Conservation (phyloP, 2,113 vertebrate genomes). For the Jaculus jaculus region DNA sequence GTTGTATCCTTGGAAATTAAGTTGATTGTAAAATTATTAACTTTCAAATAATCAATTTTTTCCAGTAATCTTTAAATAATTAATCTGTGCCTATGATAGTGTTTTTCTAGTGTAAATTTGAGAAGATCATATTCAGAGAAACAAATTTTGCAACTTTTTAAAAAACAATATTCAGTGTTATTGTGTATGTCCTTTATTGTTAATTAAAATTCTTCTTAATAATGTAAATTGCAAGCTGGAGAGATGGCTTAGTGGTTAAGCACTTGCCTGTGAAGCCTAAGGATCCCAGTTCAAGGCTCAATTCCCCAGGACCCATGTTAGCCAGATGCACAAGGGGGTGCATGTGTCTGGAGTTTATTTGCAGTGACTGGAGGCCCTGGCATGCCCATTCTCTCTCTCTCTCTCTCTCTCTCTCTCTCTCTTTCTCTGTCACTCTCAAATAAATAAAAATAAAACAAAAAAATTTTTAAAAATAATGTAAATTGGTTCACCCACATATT, state of each 20-base stretch:
- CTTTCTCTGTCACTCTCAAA: too few relatives aligned
- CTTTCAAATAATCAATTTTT: not conserved
- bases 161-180: not conserved
- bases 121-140: not conserved
- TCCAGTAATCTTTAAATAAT: not conserved
- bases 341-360: too few relatives aligned
- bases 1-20: not conserved
- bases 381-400: too few relatives aligned
- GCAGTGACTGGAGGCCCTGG: too few relatives aligned
- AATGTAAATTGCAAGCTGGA: not conserved
- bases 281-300: too few relatives aligned
- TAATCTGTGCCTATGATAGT: not conserved
- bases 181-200: not conserved
- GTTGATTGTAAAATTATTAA: not conserved
- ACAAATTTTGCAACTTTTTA: not conserved
- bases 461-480: too few relatives aligned
- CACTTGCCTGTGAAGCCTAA: too few relatives aligned
- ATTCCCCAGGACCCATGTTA: too few relatives aligned
- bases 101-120: not conserved
- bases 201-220: not conserved
- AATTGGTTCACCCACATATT: not conserved
- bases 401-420: too few relatives aligned
- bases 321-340: too few relatives aligned
- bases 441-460: too few relatives aligned
- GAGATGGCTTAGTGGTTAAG: too few relatives aligned